A percentile compares a stretch with the other conserved stretches of the same genome.
Evolutionary conservation across 2,797 vertebrate species (phyloP).

Genomic region (Pelodytes ibericus): DNA sequence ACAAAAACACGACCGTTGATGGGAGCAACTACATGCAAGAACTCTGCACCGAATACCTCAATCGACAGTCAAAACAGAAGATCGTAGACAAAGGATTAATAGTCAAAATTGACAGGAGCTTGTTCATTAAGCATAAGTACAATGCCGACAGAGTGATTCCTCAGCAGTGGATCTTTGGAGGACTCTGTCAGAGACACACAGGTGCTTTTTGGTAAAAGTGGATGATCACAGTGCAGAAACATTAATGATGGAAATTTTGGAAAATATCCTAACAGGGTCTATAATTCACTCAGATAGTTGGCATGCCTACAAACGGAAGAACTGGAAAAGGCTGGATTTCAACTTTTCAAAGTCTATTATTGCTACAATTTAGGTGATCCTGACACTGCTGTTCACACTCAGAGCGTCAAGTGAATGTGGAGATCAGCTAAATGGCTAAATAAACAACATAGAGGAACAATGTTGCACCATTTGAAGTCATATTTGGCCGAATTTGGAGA

Average conservation of each 20-base stretch:
- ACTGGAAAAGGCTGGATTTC: too few species aligned
- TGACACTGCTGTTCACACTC: neutral
- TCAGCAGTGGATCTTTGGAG: neutral
- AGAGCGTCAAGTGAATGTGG: constrained; percentile 4
- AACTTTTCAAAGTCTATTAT: too few species aligned
- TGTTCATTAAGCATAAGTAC: neutral
- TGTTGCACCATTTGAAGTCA: neutral
- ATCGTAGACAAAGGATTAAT: neutral
- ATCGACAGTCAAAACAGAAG: neutral
- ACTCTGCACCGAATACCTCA: neutral
- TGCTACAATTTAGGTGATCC: neutral
- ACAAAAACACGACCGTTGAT: neutral
- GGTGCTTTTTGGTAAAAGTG: too few species aligned
- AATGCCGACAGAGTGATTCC: neutral
- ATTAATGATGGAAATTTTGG: too few species aligned
- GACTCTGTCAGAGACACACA: too few species aligned
- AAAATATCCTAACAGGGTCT: too few species aligned
- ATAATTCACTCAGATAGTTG: too few species aligned
- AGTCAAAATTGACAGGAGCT: neutral
- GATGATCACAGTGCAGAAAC: too few species aligned
- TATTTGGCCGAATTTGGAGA: neutral
- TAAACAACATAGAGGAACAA: constrained; percentile 2
- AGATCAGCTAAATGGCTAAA: neutral
- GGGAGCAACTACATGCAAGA: neutral
- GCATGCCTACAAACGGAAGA: too few species aligned